Evolutionary conservation across 1,140 invertebrate genomes (phyloP), one percentile per base, ranked within the genome.

Genomic region (Drosophila nikananu): DNA sequence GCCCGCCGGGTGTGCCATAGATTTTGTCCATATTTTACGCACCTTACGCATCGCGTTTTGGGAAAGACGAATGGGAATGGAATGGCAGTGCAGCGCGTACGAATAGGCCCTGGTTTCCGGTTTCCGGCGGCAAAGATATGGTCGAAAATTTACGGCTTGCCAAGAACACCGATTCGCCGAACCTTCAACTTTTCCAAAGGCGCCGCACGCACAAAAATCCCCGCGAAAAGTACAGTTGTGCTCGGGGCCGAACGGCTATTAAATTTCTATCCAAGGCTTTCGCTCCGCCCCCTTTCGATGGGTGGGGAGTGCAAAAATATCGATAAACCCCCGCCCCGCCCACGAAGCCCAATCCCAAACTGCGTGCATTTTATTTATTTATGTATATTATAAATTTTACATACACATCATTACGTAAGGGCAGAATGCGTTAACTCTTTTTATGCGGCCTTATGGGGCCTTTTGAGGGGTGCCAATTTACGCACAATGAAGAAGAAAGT

Each of bases 91-190:
- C 66, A 58, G 15, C 23, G 60, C 63, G 17, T 63, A 90, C 81
- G 81, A 90, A 89, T 90, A 86, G 84, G 78, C 78, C 71, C 81
- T 90, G 86, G 84, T 89, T 89, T 89, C 84, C 84, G 60, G 81
- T 81, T 89, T 90, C 86, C 81, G 72, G 66, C 48, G 25, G 63
- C 49, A 64, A 54, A 81, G 84, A 86, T 73, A 62, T 60, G 57
- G 48, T 37, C 70, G 70, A 74, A 89, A 87, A 87, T 87, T 89
- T 87, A 87, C 84, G 77, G 70, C 65, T 67, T 66, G 27, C 48
- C 27, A 23, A 25, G 73, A 27, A 30, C 46, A n/a, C n/a, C n/a
- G 21, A 55, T 42, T 32, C 23, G 35, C 42, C 25, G 32, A 71
- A 74, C 77, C 83, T 71, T 89, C 72, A 86, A 86, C 48, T 82